phyloP scores from a whole-genome alignment of 2,113 vertebrate species.

The Tiliqua scincoides region DNA sequence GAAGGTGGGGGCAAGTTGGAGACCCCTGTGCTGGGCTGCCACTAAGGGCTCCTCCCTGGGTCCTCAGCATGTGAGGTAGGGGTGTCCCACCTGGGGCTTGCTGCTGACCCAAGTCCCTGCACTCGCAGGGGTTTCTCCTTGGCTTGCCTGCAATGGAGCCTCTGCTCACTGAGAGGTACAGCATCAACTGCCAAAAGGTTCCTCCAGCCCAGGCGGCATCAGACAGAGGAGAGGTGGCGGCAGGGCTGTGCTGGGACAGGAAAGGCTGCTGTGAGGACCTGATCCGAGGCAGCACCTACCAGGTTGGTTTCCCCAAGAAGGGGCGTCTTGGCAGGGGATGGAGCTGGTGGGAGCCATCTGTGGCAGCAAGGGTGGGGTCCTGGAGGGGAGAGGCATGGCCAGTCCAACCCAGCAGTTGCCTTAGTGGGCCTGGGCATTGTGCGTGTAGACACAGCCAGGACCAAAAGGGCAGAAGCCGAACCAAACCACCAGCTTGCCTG shows the following conservation, averaged over 20 bases:
- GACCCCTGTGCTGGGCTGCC: not conserved
- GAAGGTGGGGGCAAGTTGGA: not conserved
- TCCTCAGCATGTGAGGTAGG: too few species aligned
- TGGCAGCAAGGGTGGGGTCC: not conserved
- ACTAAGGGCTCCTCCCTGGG: too few species aligned
- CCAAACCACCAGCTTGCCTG: too few species aligned
- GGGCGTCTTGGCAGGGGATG: not conserved
- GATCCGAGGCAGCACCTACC: not conserved
- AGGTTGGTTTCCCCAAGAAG: not conserved
- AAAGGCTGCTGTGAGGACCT: not conserved
- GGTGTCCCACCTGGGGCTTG: not conserved
- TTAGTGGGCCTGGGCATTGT: not conserved
- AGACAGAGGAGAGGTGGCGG: accelerated
- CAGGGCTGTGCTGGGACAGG: not conserved
- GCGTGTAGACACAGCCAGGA: too few species aligned
- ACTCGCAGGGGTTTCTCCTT: accelerated
- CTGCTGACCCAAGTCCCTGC: not conserved
- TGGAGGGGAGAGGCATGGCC: not conserved
- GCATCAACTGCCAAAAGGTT: not conserved
- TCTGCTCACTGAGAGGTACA: not conserved
- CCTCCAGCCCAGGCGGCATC: not conserved
- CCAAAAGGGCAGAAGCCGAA: too few species aligned
- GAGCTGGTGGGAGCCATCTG: not conserved
- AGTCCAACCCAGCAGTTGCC: too few species aligned
- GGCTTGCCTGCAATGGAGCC: accelerated